phyloP scores from a whole-genome alignment of 2,797 vertebrate genomes.

The Natrix natrix region DNA sequence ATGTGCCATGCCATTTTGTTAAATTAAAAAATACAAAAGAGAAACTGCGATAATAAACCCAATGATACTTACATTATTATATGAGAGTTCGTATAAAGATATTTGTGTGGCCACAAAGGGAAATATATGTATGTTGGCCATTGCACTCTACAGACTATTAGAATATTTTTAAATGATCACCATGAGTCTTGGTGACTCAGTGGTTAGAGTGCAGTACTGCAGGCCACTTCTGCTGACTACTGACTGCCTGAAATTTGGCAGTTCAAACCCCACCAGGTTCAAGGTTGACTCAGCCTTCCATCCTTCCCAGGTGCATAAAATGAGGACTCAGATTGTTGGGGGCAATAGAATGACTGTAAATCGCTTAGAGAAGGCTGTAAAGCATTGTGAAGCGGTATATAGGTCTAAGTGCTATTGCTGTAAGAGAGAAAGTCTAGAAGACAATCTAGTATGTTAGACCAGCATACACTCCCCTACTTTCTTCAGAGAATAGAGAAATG shows the following conservation, averaged over 20 bases:
- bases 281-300: no score
- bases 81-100: not conserved
- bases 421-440: conserved; percentile 38
- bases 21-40: not conserved
- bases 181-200: not conserved
- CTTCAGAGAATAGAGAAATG: conserved; percentile 1
- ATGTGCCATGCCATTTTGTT: not conserved
- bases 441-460: not conserved
- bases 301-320: no score
- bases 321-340: no score
- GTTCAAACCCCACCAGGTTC: no score
- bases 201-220: no score
- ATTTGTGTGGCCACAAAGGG: conserved; percentile 31
- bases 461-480: accelerated
- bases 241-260: no score
- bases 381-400: no score
- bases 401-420: no score
- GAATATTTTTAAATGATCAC: conserved; percentile 33
- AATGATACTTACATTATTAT: conserved; percentile 30
- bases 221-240: no score
- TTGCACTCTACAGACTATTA: not conserved
- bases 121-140: conserved; percentile 12
- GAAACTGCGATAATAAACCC: conserved; percentile 32
- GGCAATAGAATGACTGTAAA: no score
- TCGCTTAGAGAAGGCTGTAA: no score